These are phyloP conservation scores for Ceratosolen fusciceps DNA, from an alignment of 1,140 invertebrate genomes.

Conservation along the genomic window DNA sequence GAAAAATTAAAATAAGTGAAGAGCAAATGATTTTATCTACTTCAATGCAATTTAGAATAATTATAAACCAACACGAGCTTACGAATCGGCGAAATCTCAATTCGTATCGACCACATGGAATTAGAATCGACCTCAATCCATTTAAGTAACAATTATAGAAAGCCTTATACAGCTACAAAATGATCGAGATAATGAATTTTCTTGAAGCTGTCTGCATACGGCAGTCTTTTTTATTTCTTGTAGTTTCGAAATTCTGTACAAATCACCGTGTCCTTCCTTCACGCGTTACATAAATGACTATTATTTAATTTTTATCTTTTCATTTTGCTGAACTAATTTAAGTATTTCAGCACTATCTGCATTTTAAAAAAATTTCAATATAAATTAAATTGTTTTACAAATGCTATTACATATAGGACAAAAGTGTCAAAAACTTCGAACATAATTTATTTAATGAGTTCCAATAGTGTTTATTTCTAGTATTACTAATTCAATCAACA, in stretches of 20 bases:
- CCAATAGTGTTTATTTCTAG: too few relatives aligned
- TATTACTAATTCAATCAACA: too few relatives aligned
- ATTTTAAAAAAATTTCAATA: too few relatives aligned
- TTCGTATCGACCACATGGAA: constrained; percentile 48
- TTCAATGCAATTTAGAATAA: constrained; percentile 1
- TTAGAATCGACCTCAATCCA: constrained; percentile 54
- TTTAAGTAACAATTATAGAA: constrained; percentile 63
- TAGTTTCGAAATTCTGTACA: neutral
- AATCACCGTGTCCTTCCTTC: neutral
- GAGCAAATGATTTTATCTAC: neutral
- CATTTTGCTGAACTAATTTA: neutral
- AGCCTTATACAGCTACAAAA: constrained; percentile 59
- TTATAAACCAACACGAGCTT: neutral
- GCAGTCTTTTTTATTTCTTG: constrained; percentile 13
- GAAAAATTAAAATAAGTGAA: neutral
- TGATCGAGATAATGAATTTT: constrained; percentile 65
- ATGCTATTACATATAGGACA: too few relatives aligned
- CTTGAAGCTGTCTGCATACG: constrained; percentile 42
- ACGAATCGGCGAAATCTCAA: constrained; percentile 32
- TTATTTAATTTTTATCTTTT: constrained; percentile 40
- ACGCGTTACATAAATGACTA: constrained; percentile 22
- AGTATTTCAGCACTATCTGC: too few relatives aligned
- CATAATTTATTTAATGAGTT: too few relatives aligned
- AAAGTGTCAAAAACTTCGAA: too few relatives aligned
- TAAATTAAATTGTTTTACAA: too few relatives aligned